phyloP scores from a whole-genome alignment of 2,797 vertebrate species.

The Melanotaenia boesemani region DNA sequence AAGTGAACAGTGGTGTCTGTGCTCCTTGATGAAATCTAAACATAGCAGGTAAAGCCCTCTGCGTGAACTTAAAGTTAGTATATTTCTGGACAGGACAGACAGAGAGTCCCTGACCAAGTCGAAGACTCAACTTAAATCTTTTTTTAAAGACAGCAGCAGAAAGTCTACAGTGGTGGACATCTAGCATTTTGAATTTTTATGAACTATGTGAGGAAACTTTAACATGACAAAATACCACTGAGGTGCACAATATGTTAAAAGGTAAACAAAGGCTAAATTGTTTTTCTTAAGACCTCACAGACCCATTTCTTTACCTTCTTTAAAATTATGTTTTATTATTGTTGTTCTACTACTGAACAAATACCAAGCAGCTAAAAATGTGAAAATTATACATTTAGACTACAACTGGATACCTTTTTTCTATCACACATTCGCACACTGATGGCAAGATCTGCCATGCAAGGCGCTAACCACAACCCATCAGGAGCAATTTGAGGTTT shows the following conservation, averaged over 20 bases:
- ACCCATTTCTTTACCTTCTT: no score
- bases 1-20: conserved; percentile 25
- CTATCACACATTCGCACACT: no score
- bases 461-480: no score
- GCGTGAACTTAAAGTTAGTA: conserved; percentile 17
- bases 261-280: no score
- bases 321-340: no score
- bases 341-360: no score
- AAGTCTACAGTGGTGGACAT: conserved; percentile 3
- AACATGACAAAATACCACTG: conserved; percentile 1
- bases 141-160: background rate
- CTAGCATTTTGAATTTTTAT: conserved; percentile 26
- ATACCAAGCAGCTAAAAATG: background rate
- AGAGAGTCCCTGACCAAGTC: conserved; percentile 9
- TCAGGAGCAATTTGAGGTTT: no score
- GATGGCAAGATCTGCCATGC: no score
- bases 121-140: conserved; percentile 6
- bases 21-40: conserved; percentile 48
- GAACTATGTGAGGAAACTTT: conserved; percentile 20
- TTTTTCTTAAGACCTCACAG: no score
- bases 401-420: no score
- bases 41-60: conserved; percentile 14
- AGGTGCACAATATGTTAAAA: conserved; percentile 2
- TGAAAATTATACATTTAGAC: background rate
- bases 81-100: conserved; percentile 25